A percentile compares a stretch with the other conserved stretches of the same genome.
Conservation (phyloP, 2,888 invertebrate species). For the Rapana venosa region DNA sequence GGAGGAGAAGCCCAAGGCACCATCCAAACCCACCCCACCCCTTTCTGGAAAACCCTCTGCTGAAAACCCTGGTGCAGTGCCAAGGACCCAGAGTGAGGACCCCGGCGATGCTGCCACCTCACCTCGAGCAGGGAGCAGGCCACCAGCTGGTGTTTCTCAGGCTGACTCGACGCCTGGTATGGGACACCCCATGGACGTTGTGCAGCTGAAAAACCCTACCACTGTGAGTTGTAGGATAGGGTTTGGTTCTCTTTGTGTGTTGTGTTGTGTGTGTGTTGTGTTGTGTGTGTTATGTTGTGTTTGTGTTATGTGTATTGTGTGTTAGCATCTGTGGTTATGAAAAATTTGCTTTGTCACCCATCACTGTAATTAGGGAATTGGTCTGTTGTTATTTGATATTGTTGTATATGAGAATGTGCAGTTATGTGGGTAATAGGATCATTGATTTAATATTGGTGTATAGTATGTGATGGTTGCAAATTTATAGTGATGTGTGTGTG, state of each 20-base stretch:
- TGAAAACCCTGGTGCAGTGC: background rate
- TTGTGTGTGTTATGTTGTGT: background rate
- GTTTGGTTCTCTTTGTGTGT: background rate
- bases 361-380: too few relatives aligned
- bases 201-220: background rate
- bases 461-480: too few relatives aligned
- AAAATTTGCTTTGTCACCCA: too few relatives aligned
- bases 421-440: too few relatives aligned
- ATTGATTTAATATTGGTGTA: too few relatives aligned
- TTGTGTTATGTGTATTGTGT: background rate
- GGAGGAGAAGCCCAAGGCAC: background rate
- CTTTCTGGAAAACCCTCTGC: too few relatives aligned
- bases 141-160: background rate
- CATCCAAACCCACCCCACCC: background rate
- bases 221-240: background rate
- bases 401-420: too few relatives aligned
- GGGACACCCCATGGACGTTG: background rate
- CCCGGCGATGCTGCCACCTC: background rate
- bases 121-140: background rate
- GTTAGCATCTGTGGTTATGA: background rate
- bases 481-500: too few relatives aligned
- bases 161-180: background rate
- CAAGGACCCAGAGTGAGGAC: background rate
- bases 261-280: slow-evolving; percentile 13
- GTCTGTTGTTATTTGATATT: too few relatives aligned